These are phyloP conservation scores for Artibeus jamaicensis DNA, from an alignment of 2,797 vertebrate species.

Conservation along the genomic window DNA sequence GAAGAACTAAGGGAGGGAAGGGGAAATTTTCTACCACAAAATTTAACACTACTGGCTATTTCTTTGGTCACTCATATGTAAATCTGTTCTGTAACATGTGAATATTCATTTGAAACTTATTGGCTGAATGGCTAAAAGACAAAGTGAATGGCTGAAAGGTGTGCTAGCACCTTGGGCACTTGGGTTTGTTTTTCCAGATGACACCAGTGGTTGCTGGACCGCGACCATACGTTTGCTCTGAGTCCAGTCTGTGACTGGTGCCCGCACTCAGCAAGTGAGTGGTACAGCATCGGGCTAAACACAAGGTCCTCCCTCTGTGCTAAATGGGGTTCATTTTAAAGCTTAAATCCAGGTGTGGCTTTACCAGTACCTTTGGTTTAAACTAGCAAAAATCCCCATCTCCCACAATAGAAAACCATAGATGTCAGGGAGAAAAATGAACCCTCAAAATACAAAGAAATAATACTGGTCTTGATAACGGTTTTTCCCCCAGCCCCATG, in stretches of 20 bases:
- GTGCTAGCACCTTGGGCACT: no score
- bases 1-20: background rate
- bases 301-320: background rate
- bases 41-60: background rate
- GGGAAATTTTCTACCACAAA: background rate
- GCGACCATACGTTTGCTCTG: background rate
- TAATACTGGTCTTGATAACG: background rate
- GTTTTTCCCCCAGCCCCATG: rapidly evolving
- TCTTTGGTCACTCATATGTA: background rate
- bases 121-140: background rate
- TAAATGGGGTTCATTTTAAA: background rate
- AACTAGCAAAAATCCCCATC: background rate
- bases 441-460: background rate
- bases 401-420: background rate
- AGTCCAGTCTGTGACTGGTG: background rate
- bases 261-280: background rate
- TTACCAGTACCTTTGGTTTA: background rate
- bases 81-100: background rate
- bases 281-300: background rate
- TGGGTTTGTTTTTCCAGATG: background rate
- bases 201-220: background rate
- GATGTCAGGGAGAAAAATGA: background rate
- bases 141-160: background rate
- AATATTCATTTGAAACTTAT: background rate
- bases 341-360: background rate